A percentile compares a stretch with the other conserved stretches of the same genome.
These are phyloP conservation scores for Macaria notata DNA, from an alignment of 2,888 invertebrate genomes.

Conservation along the genomic window DNA sequence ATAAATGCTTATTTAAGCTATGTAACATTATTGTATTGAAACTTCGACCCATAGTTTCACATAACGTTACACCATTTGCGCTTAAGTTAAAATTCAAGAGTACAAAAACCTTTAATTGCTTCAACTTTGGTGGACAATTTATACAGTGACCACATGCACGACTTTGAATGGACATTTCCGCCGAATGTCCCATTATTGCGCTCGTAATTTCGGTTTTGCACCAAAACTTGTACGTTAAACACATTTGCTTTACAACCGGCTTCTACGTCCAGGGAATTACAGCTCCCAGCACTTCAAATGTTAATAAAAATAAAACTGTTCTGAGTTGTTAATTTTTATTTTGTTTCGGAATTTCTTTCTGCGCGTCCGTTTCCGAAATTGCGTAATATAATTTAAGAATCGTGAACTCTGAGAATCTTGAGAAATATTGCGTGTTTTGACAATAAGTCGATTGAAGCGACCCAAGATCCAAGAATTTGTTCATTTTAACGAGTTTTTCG, in stretches of 20 bases:
- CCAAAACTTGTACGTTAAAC: conserved; percentile 39
- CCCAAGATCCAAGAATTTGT: no score
- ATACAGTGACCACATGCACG: conserved; percentile 34
- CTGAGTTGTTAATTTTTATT: conserved; percentile 24
- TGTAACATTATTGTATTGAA: no score
- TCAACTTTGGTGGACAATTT: conserved; percentile 25
- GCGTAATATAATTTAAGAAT: conserved; percentile 13
- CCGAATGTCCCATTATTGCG: conserved; percentile 54
- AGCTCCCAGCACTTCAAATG: conserved; percentile 18
- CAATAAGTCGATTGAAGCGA: no score
- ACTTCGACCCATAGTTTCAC: no score
- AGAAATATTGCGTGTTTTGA: not conserved
- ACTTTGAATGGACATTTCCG: conserved; percentile 58
- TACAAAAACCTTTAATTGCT: conserved; percentile 21
- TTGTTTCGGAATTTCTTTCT: conserved; percentile 8
- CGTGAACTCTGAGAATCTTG: conserved; percentile 4
- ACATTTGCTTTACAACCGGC: conserved; percentile 28
- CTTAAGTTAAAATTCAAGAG: not conserved
- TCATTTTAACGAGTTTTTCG: no score
- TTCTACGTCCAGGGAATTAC: conserved; percentile 9
- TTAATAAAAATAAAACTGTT: conserved; percentile 18
- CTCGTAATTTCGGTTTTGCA: conserved; percentile 58
- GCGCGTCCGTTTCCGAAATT: conserved; percentile 10
- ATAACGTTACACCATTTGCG: no score
- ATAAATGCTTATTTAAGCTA: no score